Conservation (phyloP, 2,797 vertebrate genomes). For the Rousettus madagascariensis region DNA sequence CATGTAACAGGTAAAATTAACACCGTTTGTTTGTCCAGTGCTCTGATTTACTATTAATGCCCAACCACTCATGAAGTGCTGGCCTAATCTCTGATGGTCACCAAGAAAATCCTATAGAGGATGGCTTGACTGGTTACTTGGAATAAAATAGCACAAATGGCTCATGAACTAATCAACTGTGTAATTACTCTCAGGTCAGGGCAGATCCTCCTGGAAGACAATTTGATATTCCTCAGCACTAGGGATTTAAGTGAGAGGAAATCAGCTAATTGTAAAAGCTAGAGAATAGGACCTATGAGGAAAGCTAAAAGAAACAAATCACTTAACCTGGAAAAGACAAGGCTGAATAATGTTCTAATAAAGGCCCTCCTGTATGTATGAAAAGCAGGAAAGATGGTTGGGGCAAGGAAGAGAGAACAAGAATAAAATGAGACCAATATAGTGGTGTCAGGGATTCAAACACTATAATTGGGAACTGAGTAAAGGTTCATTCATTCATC, state of each 20-base stretch:
- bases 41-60: neutral
- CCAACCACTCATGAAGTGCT: neutral
- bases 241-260: neutral
- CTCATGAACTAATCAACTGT: neutral
- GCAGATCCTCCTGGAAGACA: neutral
- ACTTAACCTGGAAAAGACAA: neutral
- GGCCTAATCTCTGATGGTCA: neutral
- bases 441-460: neutral
- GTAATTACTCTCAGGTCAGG: neutral
- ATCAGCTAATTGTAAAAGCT: constrained; percentile 16
- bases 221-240: neutral
- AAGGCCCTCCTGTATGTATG: neutral
- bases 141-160: constrained; percentile 2
- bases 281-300: neutral
- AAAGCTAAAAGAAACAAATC: constrained; percentile 17
- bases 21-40: neutral
- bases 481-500: neutral
- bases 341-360: neutral
- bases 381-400: neutral
- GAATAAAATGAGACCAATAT: neutral
- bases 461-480: neutral
- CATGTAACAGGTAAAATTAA: neutral
- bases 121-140: neutral
- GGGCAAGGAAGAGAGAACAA: neutral
- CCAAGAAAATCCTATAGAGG: neutral